Evolutionary conservation across 2,797 vertebrate species (phyloP).

Genomic region (Catharus ustulatus): DNA sequence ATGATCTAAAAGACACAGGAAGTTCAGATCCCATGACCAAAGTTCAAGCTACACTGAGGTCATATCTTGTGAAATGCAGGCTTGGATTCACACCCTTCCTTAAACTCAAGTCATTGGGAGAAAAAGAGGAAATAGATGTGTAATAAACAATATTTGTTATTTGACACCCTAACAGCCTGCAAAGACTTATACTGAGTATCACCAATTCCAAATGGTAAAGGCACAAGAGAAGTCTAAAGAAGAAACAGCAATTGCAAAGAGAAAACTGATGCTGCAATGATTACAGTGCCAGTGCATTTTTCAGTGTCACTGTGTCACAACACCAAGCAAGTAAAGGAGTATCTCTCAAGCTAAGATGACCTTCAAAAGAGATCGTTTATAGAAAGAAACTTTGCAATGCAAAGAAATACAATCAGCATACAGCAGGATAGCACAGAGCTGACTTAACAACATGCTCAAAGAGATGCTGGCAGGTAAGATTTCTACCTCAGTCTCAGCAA

Average conservation of each 20-base stretch:
- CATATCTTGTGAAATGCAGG: not conserved
- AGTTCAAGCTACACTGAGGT: not conserved
- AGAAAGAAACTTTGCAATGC: not conserved
- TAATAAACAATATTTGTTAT: not conserved
- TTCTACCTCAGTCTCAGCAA: not conserved
- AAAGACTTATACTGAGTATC: not conserved
- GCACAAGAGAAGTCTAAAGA: not conserved
- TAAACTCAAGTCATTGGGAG: not conserved
- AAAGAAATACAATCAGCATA: constrained; percentile 8
- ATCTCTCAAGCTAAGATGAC: not conserved
- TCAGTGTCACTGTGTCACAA: not conserved
- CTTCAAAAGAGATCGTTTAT: not conserved
- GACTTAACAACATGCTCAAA: not conserved
- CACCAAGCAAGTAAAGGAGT: not conserved
- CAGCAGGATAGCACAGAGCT: not conserved
- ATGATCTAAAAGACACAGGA: not conserved
- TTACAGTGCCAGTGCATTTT: not conserved
- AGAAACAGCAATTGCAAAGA: not conserved
- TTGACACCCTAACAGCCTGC: not conserved
- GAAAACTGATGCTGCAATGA: not conserved
- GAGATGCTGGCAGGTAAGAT: not conserved
- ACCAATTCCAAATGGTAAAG: not conserved
- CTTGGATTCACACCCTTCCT: constrained; percentile 20
- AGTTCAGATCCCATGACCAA: not conserved
- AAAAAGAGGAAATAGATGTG: not conserved